Conservation (phyloP, 2,797 vertebrate species). For the Poecilia wingei region DNA sequence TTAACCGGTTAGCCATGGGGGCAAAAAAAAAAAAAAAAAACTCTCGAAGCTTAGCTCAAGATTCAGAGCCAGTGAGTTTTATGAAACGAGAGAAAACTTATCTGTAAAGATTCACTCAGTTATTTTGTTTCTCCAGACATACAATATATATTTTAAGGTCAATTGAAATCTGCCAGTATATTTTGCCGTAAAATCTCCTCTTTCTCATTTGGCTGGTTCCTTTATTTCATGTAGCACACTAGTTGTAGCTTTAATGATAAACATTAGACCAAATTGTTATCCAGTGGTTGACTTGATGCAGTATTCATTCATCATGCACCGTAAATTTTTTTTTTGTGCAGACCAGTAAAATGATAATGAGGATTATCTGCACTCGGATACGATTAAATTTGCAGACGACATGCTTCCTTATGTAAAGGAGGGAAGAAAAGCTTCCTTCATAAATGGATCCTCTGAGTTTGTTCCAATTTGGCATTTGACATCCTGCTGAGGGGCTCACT, state of each 20-base stretch:
- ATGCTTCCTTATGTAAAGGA: constrained; percentile 28
- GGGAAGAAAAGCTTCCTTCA: constrained; percentile 21
- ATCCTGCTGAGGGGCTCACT: constrained; percentile 39
- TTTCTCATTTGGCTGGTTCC: background rate
- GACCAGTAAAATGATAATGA: background rate
- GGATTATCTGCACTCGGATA: constrained; percentile 21
- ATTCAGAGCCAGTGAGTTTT: too few species aligned
- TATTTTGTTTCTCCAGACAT: too few species aligned
- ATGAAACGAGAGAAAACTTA: too few species aligned
- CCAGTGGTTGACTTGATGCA: background rate
- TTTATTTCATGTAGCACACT: background rate
- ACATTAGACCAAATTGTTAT: background rate
- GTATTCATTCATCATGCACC: background rate
- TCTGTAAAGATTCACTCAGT: too few species aligned
- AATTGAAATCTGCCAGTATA: background rate
- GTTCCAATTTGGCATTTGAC: constrained; percentile 49
- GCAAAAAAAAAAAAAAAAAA: too few species aligned
- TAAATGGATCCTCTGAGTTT: constrained; percentile 41
- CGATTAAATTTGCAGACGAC: constrained; percentile 38
- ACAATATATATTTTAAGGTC: too few species aligned
- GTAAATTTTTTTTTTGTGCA: background rate
- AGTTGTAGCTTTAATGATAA: background rate
- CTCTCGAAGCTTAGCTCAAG: too few species aligned
- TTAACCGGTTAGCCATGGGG: background rate
- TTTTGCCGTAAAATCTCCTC: background rate